A percentile compares a stretch with the other conserved stretches of the same genome.
These are phyloP conservation scores for Battus philenor DNA, from an alignment of 1,140 invertebrate species.

Conservation along the genomic window DNA sequence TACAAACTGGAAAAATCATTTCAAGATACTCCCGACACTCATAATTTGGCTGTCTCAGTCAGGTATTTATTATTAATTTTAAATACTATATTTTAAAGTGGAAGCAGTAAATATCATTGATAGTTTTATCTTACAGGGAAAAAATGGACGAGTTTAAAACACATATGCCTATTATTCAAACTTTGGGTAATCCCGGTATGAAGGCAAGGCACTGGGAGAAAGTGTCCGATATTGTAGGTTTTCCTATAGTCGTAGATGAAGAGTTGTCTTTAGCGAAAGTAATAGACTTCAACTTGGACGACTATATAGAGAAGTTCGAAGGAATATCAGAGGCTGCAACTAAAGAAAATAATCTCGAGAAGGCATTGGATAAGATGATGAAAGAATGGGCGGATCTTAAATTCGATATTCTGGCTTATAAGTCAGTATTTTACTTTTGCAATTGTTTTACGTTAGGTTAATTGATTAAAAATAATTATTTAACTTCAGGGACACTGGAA, in stretches of 20 bases:
- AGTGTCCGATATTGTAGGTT: constrained; percentile 96
- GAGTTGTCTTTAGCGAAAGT: constrained; percentile 91
- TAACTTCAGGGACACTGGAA: constrained; percentile 88
- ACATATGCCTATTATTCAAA: constrained; percentile 93
- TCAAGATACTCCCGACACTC: constrained; percentile 80
- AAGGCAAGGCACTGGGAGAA: constrained; percentile 96
- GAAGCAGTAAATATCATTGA: background rate
- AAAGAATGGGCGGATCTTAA: constrained; percentile 93
- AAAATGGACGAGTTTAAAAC: constrained; percentile 94
- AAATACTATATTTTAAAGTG: too few relatives aligned
- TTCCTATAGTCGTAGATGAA: constrained; percentile 91
- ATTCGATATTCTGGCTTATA: constrained; percentile 86
- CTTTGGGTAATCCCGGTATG: constrained; percentile 95
- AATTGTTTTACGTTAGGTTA: background rate
- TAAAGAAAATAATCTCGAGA: constrained; percentile 96
- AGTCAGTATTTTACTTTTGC: constrained; percentile 42
- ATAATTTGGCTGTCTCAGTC: constrained; percentile 80
- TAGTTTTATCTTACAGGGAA: constrained; percentile 56
- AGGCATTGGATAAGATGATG: constrained; percentile 92
- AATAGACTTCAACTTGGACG: constrained; percentile 94
- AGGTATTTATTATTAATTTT: constrained; percentile 37
- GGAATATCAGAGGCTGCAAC: constrained; percentile 95
- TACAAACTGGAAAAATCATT: constrained; percentile 94
- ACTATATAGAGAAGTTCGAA: constrained; percentile 95
- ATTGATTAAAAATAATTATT: constrained; percentile 1